Percentiles rank a stretch among this genome's conserved stretches.
phyloP scores from a whole-genome alignment of 2,888 invertebrate species.

The Muschampia plurimacula region DNA sequence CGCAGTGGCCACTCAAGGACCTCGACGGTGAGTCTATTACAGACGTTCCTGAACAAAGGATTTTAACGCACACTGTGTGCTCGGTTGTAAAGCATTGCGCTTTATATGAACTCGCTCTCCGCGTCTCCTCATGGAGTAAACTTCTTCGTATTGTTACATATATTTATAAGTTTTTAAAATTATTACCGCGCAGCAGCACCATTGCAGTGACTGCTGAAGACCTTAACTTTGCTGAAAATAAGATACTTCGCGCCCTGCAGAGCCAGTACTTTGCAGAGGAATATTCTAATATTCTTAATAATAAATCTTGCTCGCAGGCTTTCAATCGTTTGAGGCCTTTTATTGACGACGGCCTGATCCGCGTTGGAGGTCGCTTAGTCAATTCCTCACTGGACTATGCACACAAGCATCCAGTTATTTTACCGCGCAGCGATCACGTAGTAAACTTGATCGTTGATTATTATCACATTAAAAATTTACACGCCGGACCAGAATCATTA shows the following conservation, averaged over 20 bases:
- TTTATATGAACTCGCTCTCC: conserved; percentile 25
- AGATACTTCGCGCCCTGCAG: conserved; percentile 17
- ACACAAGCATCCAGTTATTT: conserved; percentile 19
- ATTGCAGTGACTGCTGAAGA: conserved; percentile 3
- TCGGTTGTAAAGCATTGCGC: conserved; percentile 17
- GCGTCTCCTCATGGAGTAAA: conserved; percentile 31
- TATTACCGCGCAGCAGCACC: conserved; percentile 4
- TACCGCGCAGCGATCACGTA: conserved; percentile 25
- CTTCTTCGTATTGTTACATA: neutral
- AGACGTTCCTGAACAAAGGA: conserved; percentile 24
- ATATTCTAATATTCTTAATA: conserved; percentile 16
- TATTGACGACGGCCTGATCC: conserved; percentile 17
- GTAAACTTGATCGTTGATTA: conserved; percentile 35
- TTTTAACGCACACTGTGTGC: conserved; percentile 23
- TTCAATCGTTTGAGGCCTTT: conserved; percentile 26
- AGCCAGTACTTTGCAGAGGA: conserved; percentile 21
- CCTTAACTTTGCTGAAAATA: conserved; percentile 12
- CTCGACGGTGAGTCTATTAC: conserved; percentile 18
- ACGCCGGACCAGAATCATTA: conserved; percentile 38
- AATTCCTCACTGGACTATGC: conserved; percentile 23
- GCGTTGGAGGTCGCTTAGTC: conserved; percentile 19
- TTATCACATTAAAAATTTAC: conserved; percentile 36
- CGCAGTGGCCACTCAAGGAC: conserved; percentile 21
- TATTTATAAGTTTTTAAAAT: neutral
- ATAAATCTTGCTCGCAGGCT: conserved; percentile 18